phyloP scores from a whole-genome alignment of 2,888 invertebrate species.

The Oscheius myriophilus region DNA sequence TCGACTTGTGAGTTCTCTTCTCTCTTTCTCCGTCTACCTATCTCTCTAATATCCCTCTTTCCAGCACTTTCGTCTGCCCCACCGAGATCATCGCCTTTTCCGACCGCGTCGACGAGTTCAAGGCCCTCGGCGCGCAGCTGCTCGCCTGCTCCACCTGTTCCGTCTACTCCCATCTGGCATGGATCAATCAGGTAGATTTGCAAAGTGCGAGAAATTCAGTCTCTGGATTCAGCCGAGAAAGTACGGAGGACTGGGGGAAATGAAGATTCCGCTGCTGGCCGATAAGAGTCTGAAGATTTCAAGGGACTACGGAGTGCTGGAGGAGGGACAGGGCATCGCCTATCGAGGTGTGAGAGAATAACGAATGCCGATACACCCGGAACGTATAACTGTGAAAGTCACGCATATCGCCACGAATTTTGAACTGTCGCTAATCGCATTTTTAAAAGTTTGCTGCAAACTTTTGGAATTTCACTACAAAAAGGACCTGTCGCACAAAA shows the following conservation, averaged over 20 bases:
- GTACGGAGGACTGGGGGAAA: constrained; percentile 86
- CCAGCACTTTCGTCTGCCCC: constrained; percentile 77
- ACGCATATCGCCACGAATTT: too few relatives aligned
- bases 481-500: too few relatives aligned
- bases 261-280: constrained; percentile 92
- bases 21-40: too few relatives aligned
- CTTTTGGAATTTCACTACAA: too few relatives aligned
- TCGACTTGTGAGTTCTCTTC: constrained; percentile 62
- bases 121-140: constrained; percentile 73
- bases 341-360: constrained; percentile 75
- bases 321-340: constrained; percentile 89
- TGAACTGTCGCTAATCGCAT: too few relatives aligned
- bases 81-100: constrained; percentile 97
- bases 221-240: constrained; percentile 79
- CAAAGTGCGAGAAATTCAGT: not conserved
- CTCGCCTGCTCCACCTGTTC: constrained; percentile 91
- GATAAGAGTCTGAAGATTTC: constrained; percentile 89
- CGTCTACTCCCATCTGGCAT: constrained; percentile 94
- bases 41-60: constrained; percentile 33
- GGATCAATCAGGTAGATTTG: constrained; percentile 75
- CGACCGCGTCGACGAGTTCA: constrained; percentile 80
- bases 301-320: constrained; percentile 86
- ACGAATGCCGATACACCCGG: too few relatives aligned
- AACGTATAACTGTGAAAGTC: too few relatives aligned
- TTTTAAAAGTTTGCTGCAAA: too few relatives aligned